Evolutionary conservation across 2,888 invertebrate genomes (phyloP).

Genomic region (Coleophora deauratella): DNA sequence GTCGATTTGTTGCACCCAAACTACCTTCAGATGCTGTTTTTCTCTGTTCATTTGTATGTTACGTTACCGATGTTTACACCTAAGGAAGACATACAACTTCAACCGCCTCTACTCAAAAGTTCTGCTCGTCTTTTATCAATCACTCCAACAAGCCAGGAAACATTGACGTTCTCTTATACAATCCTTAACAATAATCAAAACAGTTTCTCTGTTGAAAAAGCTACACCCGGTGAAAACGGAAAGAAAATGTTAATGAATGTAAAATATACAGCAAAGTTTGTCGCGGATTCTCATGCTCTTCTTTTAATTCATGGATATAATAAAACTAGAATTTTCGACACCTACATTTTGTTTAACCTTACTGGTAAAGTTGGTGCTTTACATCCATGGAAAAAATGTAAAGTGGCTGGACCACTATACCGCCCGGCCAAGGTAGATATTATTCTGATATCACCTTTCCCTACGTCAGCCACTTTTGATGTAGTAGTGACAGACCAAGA

Average conservation of each 20-base stretch:
- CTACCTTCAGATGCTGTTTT: slow-evolving; percentile 73
- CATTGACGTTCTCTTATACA: slow-evolving; percentile 41
- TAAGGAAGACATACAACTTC: slow-evolving; percentile 52
- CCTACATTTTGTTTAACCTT: slow-evolving; percentile 50
- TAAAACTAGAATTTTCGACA: slow-evolving; percentile 62
- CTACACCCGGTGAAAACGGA: slow-evolving; percentile 37
- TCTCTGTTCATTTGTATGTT: slow-evolving; percentile 71
- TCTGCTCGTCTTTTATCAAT: slow-evolving; percentile 50
- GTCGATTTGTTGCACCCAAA: slow-evolving; percentile 69
- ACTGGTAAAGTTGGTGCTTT: slow-evolving; percentile 40
- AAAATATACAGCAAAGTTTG: slow-evolving; percentile 55
- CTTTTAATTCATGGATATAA: slow-evolving; percentile 59
- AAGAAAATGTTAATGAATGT: slow-evolving; percentile 51
- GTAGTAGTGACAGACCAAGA: slow-evolving; percentile 47
- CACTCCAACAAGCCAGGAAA: slow-evolving; percentile 51
- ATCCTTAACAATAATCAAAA: slow-evolving; percentile 46
- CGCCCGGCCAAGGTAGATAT: slow-evolving; percentile 55
- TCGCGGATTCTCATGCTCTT: slow-evolving; percentile 39
- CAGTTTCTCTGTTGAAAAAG: slow-evolving; percentile 53
- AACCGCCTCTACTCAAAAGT: slow-evolving; percentile 57
- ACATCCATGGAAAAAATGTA: slow-evolving; percentile 49
- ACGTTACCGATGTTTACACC: slow-evolving; percentile 68
- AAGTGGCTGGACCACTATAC: slow-evolving; percentile 54
- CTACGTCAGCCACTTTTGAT: slow-evolving; percentile 26
- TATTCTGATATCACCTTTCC: slow-evolving; percentile 48